phyloP scores from a whole-genome alignment of 2,113 vertebrate genomes.

The Nibea albiflora region DNA sequence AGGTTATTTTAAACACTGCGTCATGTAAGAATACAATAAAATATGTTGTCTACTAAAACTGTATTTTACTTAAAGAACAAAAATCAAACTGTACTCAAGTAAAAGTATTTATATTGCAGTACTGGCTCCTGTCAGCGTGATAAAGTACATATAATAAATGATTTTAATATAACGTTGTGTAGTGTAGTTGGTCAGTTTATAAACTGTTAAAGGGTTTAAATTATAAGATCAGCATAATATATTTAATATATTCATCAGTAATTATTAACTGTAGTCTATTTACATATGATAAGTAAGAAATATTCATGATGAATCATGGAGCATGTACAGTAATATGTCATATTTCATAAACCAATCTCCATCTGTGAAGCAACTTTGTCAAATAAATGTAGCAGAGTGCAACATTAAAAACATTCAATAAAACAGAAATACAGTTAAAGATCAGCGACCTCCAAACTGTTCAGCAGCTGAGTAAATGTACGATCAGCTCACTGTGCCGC shows the following conservation, averaged over 20 bases:
- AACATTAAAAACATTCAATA: not conserved
- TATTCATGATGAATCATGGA: not conserved
- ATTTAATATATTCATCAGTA: too few relatives aligned
- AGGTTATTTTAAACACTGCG: too few relatives aligned
- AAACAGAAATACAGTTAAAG: not conserved
- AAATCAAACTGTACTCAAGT: too few relatives aligned
- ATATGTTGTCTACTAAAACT: too few relatives aligned
- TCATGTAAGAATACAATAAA: too few relatives aligned
- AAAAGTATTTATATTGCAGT: not conserved
- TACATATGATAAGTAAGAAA: not conserved
- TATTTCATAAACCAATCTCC: too few relatives aligned
- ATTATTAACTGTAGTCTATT: not conserved
- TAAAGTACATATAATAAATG: not conserved
- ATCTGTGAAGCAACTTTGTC: too few relatives aligned
- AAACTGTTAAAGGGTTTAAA: not conserved
- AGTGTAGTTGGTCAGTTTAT: not conserved
- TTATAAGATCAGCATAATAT: not conserved
- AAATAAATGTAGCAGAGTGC: not conserved
- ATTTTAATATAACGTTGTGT: too few relatives aligned
- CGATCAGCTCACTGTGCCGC: not conserved
- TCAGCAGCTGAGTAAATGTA: not conserved
- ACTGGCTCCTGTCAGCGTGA: not conserved
- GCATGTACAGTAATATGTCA: too few relatives aligned
- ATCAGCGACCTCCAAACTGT: not conserved
- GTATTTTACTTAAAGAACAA: too few relatives aligned